These are phyloP conservation scores for Erebia ligea DNA, from an alignment of 2,888 invertebrate genomes.

Conservation along the genomic window DNA sequence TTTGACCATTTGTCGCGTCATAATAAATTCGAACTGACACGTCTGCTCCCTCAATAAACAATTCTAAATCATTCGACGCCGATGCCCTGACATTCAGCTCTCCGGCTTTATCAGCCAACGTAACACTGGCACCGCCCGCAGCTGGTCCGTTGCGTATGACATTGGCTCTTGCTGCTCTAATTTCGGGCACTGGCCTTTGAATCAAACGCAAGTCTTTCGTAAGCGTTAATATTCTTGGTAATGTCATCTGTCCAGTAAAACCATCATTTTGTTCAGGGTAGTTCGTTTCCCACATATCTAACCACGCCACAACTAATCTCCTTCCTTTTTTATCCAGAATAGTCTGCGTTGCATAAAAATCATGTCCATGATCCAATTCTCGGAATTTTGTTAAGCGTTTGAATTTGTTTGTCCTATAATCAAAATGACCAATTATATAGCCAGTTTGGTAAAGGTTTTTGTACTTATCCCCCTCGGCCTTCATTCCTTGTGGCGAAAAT, in stretches of 20 bases:
- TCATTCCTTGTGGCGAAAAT: slow-evolving; percentile 72
- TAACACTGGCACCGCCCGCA: slow-evolving; percentile 40
- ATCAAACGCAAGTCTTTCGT: slow-evolving; percentile 50
- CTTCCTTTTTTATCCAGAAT: slow-evolving; percentile 50
- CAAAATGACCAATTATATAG: slow-evolving; percentile 71
- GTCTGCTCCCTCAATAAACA: slow-evolving; percentile 53
- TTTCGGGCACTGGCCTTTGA: slow-evolving; percentile 59
- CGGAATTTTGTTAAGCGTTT: slow-evolving; percentile 53
- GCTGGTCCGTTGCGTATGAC: slow-evolving; percentile 48
- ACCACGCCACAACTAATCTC: slow-evolving; percentile 69
- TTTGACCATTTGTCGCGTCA: slow-evolving; percentile 45
- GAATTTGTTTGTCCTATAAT: slow-evolving; percentile 57
- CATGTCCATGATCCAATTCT: slow-evolving; percentile 70
- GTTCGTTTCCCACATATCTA: slow-evolving; percentile 70
- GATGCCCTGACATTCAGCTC: slow-evolving; percentile 54
- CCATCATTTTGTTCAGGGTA: slow-evolving; percentile 68
- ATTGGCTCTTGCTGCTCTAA: slow-evolving; percentile 44
- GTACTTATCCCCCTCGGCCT: slow-evolving; percentile 61
- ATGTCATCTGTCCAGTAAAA: slow-evolving; percentile 69
- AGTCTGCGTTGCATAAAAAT: slow-evolving; percentile 75
- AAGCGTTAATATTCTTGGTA: slow-evolving; percentile 62
- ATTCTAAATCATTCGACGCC: slow-evolving; percentile 45
- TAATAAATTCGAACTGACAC: slow-evolving; percentile 55
- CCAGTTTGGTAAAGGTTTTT: slow-evolving; percentile 69
- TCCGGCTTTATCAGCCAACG: slow-evolving; percentile 55